Evolutionary conservation across 1,140 invertebrate genomes (phyloP).

Genomic region (Drosophila parvula): DNA sequence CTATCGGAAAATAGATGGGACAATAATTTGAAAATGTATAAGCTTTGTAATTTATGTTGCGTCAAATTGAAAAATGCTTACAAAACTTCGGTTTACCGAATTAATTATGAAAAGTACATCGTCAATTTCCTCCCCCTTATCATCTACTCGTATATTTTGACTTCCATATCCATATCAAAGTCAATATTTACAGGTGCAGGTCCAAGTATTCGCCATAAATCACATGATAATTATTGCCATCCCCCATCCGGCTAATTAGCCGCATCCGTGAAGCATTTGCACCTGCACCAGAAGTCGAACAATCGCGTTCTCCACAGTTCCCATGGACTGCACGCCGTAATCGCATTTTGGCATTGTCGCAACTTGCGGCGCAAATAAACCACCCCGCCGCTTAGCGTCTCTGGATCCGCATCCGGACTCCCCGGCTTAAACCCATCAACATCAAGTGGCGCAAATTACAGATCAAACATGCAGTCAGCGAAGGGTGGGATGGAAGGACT

Average conservation of each 20-base stretch:
- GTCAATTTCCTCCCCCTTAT: background rate
- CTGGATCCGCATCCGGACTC: constrained; percentile 9
- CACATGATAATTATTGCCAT: constrained; percentile 36
- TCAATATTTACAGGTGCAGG: constrained; percentile 5
- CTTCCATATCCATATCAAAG: background rate
- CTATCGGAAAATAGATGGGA: too few species aligned
- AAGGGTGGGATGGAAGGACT: background rate
- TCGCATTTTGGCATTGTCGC: constrained; percentile 46
- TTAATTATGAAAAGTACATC: background rate
- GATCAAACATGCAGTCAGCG: constrained; percentile 47
- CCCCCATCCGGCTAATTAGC: constrained; percentile 10
- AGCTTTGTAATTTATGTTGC: too few species aligned
- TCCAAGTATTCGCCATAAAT: constrained; percentile 31
- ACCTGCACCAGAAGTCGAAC: constrained; percentile 50
- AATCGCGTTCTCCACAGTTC: constrained; percentile 53
- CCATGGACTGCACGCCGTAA: constrained; percentile 40
- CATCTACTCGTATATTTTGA: background rate
- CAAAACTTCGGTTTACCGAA: too few species aligned
- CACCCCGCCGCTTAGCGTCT: constrained; percentile 52
- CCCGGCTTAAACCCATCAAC: constrained; percentile 20
- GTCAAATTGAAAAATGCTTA: too few species aligned
- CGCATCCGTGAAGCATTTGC: constrained; percentile 25
- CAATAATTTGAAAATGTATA: too few species aligned
- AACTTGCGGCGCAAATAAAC: constrained; percentile 63
- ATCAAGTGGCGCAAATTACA: constrained; percentile 64